Conservation (phyloP, 2,888 invertebrate genomes). For the Gymnosoma rotundatum region DNA sequence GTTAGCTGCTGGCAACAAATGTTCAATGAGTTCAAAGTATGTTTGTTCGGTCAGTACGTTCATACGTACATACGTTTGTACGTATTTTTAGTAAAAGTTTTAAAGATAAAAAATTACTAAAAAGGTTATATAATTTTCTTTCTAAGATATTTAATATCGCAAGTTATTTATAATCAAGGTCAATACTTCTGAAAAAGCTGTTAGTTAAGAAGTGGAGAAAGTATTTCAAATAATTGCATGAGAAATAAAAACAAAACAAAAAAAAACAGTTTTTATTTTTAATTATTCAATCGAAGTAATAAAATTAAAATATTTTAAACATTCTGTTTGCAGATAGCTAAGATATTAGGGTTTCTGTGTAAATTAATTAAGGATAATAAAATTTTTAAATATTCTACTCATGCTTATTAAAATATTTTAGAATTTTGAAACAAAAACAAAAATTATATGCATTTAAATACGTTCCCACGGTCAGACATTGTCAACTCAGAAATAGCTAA, state of each 20-base stretch:
- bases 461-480: no score
- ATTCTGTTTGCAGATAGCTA: constrained; percentile 32
- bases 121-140: constrained; percentile 58
- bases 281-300: constrained; percentile 58
- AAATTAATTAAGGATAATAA: background rate
- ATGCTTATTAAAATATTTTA: no score
- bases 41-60: constrained; percentile 35
- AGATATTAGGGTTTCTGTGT: constrained; percentile 40
- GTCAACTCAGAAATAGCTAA: no score
- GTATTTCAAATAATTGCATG: constrained; percentile 46
- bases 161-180: constrained; percentile 51
- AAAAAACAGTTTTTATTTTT: constrained; percentile 37
- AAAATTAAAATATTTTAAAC: constrained; percentile 54
- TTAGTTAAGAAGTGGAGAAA: constrained; percentile 50
- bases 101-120: constrained; percentile 11
- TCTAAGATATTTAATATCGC: constrained; percentile 41
- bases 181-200: constrained; percentile 25
- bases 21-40: constrained; percentile 66
- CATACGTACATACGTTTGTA: constrained; percentile 14
- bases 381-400: no score
- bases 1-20: constrained; percentile 36
- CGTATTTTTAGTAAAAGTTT: constrained; percentile 56
- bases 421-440: no score
- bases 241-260: background rate
- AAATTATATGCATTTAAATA: no score